These are phyloP conservation scores for Aphelinus certus DNA, from an alignment of 1,140 invertebrate genomes.

Conservation along the genomic window DNA sequence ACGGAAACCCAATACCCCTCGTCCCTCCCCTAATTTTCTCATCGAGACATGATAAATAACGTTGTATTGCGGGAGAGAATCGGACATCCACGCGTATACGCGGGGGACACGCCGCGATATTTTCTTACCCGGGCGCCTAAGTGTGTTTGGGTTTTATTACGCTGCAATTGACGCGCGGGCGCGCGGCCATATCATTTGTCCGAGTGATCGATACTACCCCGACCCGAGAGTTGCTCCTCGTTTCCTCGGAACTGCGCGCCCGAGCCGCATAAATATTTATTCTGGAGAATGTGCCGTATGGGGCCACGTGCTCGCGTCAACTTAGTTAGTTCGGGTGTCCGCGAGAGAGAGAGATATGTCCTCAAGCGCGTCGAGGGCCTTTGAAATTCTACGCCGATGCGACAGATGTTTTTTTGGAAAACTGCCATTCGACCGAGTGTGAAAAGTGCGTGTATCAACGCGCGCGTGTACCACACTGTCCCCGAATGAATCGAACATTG, in stretches of 20 bases:
- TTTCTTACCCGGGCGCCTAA: neutral
- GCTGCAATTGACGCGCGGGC: too few species aligned
- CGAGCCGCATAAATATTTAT: neutral
- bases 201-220: slow-evolving; percentile 9
- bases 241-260: neutral
- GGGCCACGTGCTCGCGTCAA: too few species aligned
- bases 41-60: slow-evolving; percentile 32
- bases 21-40: slow-evolving; percentile 35
- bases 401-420: too few species aligned
- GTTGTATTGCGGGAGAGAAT: neutral
- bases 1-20: slow-evolving; percentile 39
- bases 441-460: too few species aligned
- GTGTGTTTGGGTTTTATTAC: slow-evolving; percentile 32
- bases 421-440: too few species aligned
- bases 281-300: neutral
- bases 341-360: too few species aligned
- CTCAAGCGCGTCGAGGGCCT: too few species aligned
- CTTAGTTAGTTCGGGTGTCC: too few species aligned
- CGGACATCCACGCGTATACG: neutral
- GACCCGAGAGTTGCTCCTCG: neutral
- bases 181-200: slow-evolving; percentile 5
- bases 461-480: too few species aligned
- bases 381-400: slow-evolving; percentile 2
- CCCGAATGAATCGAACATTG: too few species aligned
- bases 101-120: slow-evolving; percentile 4